These are phyloP conservation scores for Synanceia verrucosa DNA, from an alignment of 2,797 vertebrate genomes.

Conservation along the genomic window DNA sequence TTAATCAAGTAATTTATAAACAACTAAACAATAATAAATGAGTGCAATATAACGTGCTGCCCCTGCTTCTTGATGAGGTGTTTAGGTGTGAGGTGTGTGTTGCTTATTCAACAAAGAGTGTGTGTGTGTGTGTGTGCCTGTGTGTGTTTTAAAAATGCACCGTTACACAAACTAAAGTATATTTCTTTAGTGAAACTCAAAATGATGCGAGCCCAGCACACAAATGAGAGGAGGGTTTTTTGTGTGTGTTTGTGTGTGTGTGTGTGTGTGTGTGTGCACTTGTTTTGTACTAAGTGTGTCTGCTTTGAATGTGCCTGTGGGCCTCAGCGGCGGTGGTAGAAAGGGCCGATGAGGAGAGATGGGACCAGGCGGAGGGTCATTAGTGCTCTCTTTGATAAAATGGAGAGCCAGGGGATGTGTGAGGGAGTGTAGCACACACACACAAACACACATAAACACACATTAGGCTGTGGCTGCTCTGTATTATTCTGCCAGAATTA, in stretches of 20 bases:
- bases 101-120: background rate
- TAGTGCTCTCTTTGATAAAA: constrained; percentile 61
- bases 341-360: constrained; percentile 44
- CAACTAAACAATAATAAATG: constrained; percentile 63
- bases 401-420: constrained; percentile 26
- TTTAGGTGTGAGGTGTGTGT: background rate
- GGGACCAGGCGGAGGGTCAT: constrained; percentile 54
- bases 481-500: constrained; percentile 14
- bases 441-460: constrained; percentile 6
- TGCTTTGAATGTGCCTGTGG: constrained; percentile 14
- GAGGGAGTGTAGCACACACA: constrained; percentile 1
- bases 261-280: background rate
- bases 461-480: constrained; percentile 1
- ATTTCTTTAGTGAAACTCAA: constrained; percentile 18
- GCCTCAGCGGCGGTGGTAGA: constrained; percentile 26
- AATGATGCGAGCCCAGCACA: constrained; percentile 2
- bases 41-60: constrained; percentile 38
- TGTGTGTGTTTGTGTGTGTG: too few relatives aligned
- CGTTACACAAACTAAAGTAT: constrained; percentile 8
- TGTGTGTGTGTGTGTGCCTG: background rate
- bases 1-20: constrained; percentile 73
- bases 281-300: background rate
- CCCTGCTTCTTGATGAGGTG: constrained; percentile 10
- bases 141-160: constrained; percentile 19
- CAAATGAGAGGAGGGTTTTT: background rate